phyloP scores from a whole-genome alignment of 2,797 vertebrate genomes.

The Cossypha caffra region DNA sequence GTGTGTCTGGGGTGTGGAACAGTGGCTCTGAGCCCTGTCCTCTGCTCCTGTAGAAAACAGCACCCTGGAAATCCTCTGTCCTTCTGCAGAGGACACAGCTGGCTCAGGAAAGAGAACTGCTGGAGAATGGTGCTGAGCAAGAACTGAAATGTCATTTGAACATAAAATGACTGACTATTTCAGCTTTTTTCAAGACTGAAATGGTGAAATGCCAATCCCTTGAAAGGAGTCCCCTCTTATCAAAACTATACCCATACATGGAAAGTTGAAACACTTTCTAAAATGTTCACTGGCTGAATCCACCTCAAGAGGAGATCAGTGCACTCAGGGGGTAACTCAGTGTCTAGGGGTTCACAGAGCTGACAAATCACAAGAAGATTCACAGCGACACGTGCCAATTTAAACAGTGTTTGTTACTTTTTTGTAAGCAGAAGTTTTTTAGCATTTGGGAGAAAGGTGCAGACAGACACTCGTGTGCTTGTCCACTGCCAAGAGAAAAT shows the following conservation, averaged over 20 bases:
- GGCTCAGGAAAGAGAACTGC: background rate
- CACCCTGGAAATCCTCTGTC: background rate
- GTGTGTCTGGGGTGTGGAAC: too few species aligned
- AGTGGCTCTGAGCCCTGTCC: background rate
- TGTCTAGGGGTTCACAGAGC: background rate
- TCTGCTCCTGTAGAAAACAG: background rate
- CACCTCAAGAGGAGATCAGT: background rate
- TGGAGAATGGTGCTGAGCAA: background rate
- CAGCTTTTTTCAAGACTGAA: background rate
- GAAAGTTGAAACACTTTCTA: background rate
- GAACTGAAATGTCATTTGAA: background rate
- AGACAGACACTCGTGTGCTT: background rate
- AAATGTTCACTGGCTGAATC: background rate
- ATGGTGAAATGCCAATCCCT: background rate
- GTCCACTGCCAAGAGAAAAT: background rate
- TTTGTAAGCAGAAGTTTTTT: background rate
- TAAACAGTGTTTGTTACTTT: background rate
- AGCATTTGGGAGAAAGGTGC: background rate
- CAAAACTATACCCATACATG: fast-evolving
- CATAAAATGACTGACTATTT: background rate
- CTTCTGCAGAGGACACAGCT: background rate
- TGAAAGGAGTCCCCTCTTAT: background rate
- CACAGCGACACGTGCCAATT: fast-evolving
- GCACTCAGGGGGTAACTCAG: background rate
- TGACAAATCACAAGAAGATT: background rate